Evolutionary conservation across 2,113 vertebrate species (phyloP).

Genomic region (Odocoileus hemionus): DNA sequence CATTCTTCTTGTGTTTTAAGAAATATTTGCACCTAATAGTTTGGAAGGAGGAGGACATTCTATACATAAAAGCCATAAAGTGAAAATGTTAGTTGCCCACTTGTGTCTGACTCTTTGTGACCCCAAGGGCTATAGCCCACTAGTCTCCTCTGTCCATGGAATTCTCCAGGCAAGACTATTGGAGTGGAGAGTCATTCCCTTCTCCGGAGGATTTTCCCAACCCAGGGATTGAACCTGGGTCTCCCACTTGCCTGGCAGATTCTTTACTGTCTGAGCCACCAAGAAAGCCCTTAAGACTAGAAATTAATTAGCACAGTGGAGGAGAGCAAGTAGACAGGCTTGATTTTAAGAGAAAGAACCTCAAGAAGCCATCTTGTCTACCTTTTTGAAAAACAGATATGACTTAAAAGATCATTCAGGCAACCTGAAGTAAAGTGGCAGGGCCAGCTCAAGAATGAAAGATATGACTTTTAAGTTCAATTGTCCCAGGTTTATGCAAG

Average conservation of each 20-base stretch:
- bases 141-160: neutral
- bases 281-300: neutral
- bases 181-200: neutral
- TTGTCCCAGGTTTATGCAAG: accelerated
- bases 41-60: neutral
- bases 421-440: neutral
- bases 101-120: accelerated
- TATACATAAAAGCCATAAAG: neutral
- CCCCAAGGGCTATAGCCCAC: neutral
- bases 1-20: neutral
- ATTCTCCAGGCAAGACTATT: neutral
- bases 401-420: neutral
- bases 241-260: neutral
- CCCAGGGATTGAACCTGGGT: neutral
- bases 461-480: neutral
- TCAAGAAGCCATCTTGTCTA: neutral
- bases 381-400: neutral
- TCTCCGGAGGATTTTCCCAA: neutral
- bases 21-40: neutral
- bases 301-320: neutral
- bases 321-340: neutral
- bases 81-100: no score
- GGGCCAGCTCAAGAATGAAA: neutral
- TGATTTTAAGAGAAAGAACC: neutral
- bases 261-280: neutral